These are phyloP conservation scores for Podarcis cretensis DNA, from an alignment of 2,113 vertebrate genomes.

Conservation along the genomic window DNA sequence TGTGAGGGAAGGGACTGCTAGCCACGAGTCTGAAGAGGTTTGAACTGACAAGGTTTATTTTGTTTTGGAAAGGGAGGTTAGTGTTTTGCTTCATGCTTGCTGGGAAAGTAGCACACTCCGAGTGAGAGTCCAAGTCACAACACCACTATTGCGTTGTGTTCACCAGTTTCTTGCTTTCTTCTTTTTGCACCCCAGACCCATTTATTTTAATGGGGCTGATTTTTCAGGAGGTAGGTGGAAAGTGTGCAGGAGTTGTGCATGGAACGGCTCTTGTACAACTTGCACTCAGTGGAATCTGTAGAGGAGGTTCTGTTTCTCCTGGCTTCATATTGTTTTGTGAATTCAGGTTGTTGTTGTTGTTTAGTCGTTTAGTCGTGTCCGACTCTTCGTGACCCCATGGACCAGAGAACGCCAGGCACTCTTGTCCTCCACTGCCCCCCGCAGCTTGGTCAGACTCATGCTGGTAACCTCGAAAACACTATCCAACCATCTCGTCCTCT, in stretches of 20 bases:
- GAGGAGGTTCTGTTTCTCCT: background rate
- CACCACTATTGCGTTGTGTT: background rate
- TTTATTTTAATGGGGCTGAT: background rate
- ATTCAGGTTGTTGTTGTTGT: no score
- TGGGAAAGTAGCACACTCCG: background rate
- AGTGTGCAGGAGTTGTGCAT: background rate
- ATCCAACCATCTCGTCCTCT: no score
- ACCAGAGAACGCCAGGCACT: no score
- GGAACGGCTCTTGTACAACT: background rate
- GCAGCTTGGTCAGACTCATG: no score
- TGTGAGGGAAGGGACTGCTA: conserved; percentile 21
- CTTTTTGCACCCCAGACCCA: background rate
- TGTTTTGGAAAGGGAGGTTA: conserved; percentile 12
- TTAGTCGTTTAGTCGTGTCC: no score
- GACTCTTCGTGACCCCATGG: no score
- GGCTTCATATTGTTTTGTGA: background rate
- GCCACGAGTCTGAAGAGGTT: conserved; percentile 18
- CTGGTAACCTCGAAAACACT: no score
- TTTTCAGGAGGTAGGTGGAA: background rate
- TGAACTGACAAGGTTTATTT: background rate
- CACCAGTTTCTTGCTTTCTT: background rate
- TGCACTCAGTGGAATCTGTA: background rate
- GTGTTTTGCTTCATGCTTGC: background rate
- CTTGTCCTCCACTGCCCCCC: no score
- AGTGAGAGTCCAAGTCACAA: background rate